Evolutionary conservation across 2,888 invertebrate genomes (phyloP), one percentile per base, ranked within the genome.

Genomic region (Melinaea marsaeus): DNA sequence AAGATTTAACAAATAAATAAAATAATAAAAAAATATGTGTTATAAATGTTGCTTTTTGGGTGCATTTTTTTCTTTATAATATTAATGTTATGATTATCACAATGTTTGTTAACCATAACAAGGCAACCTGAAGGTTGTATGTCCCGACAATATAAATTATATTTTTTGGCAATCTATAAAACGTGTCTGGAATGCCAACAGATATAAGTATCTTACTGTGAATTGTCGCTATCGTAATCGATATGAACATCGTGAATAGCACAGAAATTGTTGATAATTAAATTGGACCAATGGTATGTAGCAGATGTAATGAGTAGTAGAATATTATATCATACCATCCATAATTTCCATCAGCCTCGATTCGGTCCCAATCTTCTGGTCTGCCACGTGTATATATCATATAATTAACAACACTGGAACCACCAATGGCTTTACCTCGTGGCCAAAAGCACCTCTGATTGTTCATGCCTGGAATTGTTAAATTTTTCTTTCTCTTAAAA

Each of bases 351-450:
- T 91, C 85, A 0, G 79, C 84, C 3, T 91, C 92, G 91, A 95
- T 95, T 35, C 88, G 78, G 72, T 95, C 92, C 86, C 93, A 95
- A 81, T 95, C 95, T 22, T 77, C 74, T 34, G 90, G 90, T 68
- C 93, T 88, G 0, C 95, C 95, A 64, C 95, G 85, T 0, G 94
- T 92, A 79, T 95, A 95, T 58, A 94, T 88, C 92, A 92, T 92
- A 74, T 90, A 91, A 76, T 92, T 92, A 63, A 92, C 80, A 2
- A 90, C 88, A 61, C 89, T 89, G 13, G 80, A 70, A 2, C 92
- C 92, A 3, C 92, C 92, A 2, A 92, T 77, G 0, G 89, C 91
- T 65, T 76, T 87, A 1, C 92, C 92, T 55, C 92, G 77, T 0
- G 92, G 92, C 89, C 90, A 92, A 70, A 84, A 81, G 70, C 89